Evolutionary conservation across 2,797 vertebrate species (phyloP).

Genomic region (Tokudaia muenninki): DNA sequence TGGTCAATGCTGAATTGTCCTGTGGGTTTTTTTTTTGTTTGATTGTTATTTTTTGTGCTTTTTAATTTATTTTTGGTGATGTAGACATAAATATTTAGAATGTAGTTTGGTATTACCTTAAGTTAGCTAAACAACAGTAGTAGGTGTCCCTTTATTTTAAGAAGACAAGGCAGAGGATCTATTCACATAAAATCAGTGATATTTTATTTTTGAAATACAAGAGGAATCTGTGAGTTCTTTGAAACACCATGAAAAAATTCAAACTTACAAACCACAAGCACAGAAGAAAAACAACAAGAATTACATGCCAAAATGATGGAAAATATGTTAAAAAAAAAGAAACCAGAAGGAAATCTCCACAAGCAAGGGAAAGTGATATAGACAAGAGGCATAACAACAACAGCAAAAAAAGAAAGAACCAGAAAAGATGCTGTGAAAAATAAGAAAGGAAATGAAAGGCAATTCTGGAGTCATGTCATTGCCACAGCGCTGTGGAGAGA

Average conservation of each 20-base stretch:
- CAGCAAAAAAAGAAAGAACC: too few relatives aligned
- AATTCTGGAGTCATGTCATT: too few relatives aligned
- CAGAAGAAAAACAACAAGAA: not conserved
- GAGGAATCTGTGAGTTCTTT: not conserved
- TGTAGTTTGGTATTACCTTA: too few relatives aligned
- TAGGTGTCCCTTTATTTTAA: too few relatives aligned
- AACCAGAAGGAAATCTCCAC: not conserved
- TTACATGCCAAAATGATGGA: not conserved
- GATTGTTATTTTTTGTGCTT: too few relatives aligned
- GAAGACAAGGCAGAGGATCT: not conserved
- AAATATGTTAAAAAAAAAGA: not conserved
- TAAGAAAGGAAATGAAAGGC: not conserved
- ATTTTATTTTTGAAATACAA: not conserved
- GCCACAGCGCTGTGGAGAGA: not conserved
- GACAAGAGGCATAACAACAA: not conserved
- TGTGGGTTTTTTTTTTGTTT: too few relatives aligned
- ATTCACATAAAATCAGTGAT: not conserved
- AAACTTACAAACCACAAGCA: not conserved
- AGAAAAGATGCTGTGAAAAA: not conserved
- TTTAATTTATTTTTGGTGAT: too few relatives aligned
- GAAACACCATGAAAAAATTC: not conserved
- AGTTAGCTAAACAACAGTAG: too few relatives aligned
- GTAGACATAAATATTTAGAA: too few relatives aligned
- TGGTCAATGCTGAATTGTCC: too few relatives aligned
- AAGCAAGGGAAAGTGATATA: not conserved